phyloP scores from a whole-genome alignment of 2,888 invertebrate genomes.

The Stenodema calcarata region DNA sequence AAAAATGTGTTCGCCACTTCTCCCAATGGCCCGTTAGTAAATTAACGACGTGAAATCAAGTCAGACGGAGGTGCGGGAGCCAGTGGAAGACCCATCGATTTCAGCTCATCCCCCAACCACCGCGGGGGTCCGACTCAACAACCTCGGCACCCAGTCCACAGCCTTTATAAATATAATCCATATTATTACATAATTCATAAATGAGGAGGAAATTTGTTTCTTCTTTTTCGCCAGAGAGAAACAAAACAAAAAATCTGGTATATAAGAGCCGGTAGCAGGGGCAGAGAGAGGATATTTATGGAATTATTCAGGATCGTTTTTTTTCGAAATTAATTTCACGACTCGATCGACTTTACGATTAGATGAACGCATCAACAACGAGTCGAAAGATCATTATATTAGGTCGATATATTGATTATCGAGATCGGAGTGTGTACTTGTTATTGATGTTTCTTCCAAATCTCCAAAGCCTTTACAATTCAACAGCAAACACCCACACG shows the following conservation, averaged over 20 bases:
- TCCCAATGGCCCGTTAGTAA: background rate
- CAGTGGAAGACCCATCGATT: background rate
- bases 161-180: constrained; percentile 37
- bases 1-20: background rate
- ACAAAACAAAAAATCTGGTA: background rate
- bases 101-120: background rate
- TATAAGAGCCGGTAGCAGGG: background rate
- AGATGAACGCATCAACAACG: background rate
- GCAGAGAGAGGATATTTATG: constrained; percentile 28
- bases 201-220: background rate
- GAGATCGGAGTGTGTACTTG: background rate
- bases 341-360: background rate
- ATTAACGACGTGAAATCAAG: background rate
- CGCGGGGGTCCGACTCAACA: constrained; percentile 28
- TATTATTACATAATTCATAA: constrained; percentile 41
- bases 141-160: background rate
- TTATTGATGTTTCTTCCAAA: background rate
- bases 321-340: constrained; percentile 6
- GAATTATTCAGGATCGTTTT: background rate
- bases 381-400: background rate
- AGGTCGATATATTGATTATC: background rate
- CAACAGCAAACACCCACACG: no score
- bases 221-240: background rate
- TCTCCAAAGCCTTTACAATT: background rate
- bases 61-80: background rate